phyloP scores from a whole-genome alignment of 2,113 vertebrate genomes.

The Romanogobio albipinnatus region DNA sequence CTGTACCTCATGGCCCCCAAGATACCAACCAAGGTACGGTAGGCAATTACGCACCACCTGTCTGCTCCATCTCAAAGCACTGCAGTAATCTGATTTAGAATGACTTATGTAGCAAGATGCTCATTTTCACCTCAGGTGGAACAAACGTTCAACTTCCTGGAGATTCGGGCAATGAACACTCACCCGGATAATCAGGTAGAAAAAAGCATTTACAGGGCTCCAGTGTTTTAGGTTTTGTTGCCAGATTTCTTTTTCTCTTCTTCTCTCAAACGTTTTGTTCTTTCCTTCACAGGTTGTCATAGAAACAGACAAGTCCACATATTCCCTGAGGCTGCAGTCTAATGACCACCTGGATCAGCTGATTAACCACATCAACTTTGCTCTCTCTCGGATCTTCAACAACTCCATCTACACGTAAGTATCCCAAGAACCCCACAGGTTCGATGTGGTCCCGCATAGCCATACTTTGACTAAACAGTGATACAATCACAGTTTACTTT shows the following conservation, averaged over 20 bases:
- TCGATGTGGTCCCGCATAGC: too few relatives aligned
- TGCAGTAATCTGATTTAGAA: background rate
- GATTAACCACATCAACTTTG: conserved; percentile 83
- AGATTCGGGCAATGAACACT: conserved; percentile 78
- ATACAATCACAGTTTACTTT: background rate
- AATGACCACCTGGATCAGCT: conserved; percentile 85
- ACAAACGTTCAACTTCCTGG: conserved; percentile 79
- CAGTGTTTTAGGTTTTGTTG: background rate
- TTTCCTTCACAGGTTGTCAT: conserved; percentile 80
- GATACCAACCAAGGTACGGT: conserved; percentile 85
- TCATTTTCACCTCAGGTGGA: conserved; percentile 68
- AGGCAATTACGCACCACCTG: background rate
- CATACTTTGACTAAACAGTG: background rate
- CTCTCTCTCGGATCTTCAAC: conserved; percentile 86
- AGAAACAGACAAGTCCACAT: conserved; percentile 87
- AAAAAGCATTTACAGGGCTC: background rate
- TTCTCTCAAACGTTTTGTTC: conserved; percentile 18
- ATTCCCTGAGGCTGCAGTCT: conserved; percentile 80
- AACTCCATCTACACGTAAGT: conserved; percentile 87
- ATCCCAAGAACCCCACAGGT: background rate
- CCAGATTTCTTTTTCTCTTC: background rate
- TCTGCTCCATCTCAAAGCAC: background rate
- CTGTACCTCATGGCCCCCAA: conserved; percentile 87
- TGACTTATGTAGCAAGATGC: background rate
- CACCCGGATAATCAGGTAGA: conserved; percentile 76